Percentiles rank a stretch among this genome's conserved stretches.
Evolutionary conservation across 2,113 vertebrate genomes (phyloP).

Genomic region (Ranitomeya imitator): DNA sequence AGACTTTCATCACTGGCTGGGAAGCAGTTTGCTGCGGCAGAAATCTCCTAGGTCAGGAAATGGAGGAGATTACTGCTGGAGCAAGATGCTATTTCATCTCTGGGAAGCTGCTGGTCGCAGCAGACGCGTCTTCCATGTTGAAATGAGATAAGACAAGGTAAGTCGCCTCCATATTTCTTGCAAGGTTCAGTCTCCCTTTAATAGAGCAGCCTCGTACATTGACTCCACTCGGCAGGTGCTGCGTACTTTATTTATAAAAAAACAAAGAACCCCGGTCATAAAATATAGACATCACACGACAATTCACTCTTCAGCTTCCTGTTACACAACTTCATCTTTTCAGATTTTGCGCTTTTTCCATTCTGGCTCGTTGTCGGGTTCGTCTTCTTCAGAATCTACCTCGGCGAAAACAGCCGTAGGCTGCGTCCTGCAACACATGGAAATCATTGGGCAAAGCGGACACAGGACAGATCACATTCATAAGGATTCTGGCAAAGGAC

Average conservation of each 20-base stretch:
- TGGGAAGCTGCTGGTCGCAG: too few species aligned
- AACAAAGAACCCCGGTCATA: background rate
- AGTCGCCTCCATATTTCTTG: background rate
- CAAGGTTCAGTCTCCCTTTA: background rate
- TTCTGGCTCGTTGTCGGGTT: slow-evolving; percentile 87
- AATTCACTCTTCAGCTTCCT: background rate
- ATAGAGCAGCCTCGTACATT: background rate
- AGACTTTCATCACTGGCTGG: background rate
- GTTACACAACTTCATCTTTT: background rate
- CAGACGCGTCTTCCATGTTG: too few species aligned
- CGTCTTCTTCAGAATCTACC: slow-evolving; percentile 90
- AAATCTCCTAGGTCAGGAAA: background rate
- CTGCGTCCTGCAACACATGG: slow-evolving; percentile 82
- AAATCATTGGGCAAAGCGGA: slow-evolving; percentile 42
- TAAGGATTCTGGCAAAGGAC: background rate
- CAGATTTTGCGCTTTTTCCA: slow-evolving; percentile 99
- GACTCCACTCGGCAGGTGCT: background rate
- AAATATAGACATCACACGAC: background rate
- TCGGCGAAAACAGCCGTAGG: slow-evolving; percentile 91
- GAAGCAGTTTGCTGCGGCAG: background rate
- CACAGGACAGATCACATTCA: background rate
- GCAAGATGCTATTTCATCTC: too few species aligned
- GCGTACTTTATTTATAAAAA: slow-evolving; percentile 18
- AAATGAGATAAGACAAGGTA: background rate
- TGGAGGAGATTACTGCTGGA: too few species aligned